These are phyloP conservation scores for Leucophenga maculata DNA, from an alignment of 2,888 invertebrate species.

Conservation along the genomic window DNA sequence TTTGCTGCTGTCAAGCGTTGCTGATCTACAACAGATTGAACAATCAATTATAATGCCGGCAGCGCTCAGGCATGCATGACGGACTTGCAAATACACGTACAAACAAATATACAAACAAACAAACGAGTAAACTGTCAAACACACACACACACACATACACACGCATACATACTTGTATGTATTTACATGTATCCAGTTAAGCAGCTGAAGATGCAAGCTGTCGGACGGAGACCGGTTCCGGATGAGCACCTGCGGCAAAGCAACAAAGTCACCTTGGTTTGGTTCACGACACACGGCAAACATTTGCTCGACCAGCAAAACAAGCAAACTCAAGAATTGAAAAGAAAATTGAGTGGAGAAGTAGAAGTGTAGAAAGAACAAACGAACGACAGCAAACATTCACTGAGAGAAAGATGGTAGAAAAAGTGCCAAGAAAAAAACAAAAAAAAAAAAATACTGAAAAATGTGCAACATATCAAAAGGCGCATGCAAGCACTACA, in stretches of 20 bases:
- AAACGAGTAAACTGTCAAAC: not conserved
- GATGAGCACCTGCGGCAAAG: constrained; percentile 16
- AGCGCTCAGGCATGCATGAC: constrained; percentile 6
- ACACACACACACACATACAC: too few relatives aligned
- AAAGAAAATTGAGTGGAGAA: not conserved
- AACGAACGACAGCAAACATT: not conserved
- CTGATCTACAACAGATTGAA: constrained; percentile 65
- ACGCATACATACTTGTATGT: too few relatives aligned
- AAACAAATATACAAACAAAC: not conserved
- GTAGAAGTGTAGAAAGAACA: not conserved
- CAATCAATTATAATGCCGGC: constrained; percentile 53
- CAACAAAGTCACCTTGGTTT: constrained; percentile 3
- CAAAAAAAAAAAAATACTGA: not conserved
- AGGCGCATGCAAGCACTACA: too few relatives aligned
- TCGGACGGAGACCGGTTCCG: not conserved
- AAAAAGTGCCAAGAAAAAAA: not conserved
- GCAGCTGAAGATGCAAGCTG: too few relatives aligned
- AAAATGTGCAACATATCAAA: not conserved
- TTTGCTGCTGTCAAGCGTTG: constrained; percentile 30
- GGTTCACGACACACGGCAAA: not conserved
- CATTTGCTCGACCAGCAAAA: not conserved
- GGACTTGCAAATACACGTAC: not conserved
- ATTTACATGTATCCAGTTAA: not conserved
- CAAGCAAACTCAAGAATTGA: not conserved
- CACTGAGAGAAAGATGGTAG: too few relatives aligned